Percentiles rank a stretch among this genome's conserved stretches.
Evolutionary conservation across 1,140 invertebrate species (phyloP).

Genomic region (Cryptotermes secundus): DNA sequence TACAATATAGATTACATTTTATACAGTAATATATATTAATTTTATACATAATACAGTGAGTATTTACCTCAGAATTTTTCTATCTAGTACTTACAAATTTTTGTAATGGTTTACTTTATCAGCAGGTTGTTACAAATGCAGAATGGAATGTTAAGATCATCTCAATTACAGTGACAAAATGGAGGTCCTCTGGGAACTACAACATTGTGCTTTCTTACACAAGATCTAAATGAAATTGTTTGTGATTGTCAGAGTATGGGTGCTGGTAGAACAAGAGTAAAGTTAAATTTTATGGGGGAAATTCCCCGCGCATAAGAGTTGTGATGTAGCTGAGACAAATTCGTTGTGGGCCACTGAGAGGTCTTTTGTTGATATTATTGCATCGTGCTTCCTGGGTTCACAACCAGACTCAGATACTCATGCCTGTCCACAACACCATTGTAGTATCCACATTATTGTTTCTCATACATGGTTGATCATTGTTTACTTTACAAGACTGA

Average conservation of each 20-base stretch:
- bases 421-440: neutral
- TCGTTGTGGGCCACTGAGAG: slow-evolving; percentile 20
- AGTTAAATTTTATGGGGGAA: neutral
- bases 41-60: neutral
- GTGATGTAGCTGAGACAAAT: slow-evolving; percentile 18
- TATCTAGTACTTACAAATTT: neutral
- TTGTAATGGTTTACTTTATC: slow-evolving; percentile 18
- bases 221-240: slow-evolving; percentile 11
- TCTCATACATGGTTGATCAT: slow-evolving; percentile 14
- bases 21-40: slow-evolving; percentile 10
- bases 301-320: neutral
- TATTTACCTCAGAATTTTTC: slow-evolving; percentile 16
- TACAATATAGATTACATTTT: slow-evolving; percentile 15
- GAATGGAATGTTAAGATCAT: neutral
- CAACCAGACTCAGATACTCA: neutral
- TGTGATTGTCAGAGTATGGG: slow-evolving; percentile 34
- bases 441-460: slow-evolving; percentile 16
- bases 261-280: slow-evolving; percentile 31
- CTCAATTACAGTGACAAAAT: neutral
- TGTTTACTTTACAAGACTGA: slow-evolving; percentile 38
- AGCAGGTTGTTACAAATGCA: neutral
- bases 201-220: slow-evolving; percentile 7
- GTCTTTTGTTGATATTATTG: slow-evolving; percentile 29
- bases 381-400: slow-evolving; percentile 28
- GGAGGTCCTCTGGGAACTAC: neutral